phyloP scores from a whole-genome alignment of 2,888 invertebrate species.

The Athrips mouffetella region DNA sequence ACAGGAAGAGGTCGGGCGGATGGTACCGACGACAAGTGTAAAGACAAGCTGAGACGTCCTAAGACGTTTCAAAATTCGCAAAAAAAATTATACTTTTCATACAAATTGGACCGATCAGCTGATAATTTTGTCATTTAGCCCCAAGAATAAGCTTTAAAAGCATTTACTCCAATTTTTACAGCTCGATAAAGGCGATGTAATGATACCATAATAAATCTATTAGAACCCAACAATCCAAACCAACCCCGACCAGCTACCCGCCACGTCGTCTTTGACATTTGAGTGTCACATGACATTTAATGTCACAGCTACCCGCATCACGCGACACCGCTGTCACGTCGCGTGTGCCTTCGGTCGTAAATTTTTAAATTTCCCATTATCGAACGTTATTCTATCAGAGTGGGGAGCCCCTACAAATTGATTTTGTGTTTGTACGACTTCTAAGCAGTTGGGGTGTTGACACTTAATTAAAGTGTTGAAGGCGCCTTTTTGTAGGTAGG shows the following conservation, averaged over 20 bases:
- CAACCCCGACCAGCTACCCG: background rate
- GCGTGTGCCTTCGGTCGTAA: constrained; percentile 14
- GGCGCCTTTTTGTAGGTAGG: constrained; percentile 24
- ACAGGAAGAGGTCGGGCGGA: too few relatives aligned
- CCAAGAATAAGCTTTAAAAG: too few relatives aligned
- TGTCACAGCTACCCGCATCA: constrained; percentile 30
- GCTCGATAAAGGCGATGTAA: background rate
- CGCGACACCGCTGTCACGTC: constrained; percentile 52
- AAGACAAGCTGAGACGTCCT: too few relatives aligned
- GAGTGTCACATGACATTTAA: constrained; percentile 28
- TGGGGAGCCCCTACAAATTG: constrained; percentile 19
- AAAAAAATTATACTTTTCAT: too few relatives aligned
- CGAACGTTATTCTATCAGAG: constrained; percentile 16
- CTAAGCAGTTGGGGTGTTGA: constrained; percentile 15
- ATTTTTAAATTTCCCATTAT: constrained; percentile 28
- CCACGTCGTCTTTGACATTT: constrained; percentile 36
- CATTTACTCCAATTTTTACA: too few relatives aligned
- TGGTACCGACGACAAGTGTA: too few relatives aligned
- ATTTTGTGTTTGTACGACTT: constrained; percentile 20
- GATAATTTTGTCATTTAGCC: too few relatives aligned
- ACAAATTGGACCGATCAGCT: too few relatives aligned
- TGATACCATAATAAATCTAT: background rate
- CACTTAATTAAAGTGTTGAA: constrained; percentile 15
- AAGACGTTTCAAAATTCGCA: too few relatives aligned
- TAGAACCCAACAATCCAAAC: background rate